These are phyloP conservation scores for Mesodorylaimus sp. DNA, from an alignment of 2,888 invertebrate species.

Conservation along the genomic window DNA sequence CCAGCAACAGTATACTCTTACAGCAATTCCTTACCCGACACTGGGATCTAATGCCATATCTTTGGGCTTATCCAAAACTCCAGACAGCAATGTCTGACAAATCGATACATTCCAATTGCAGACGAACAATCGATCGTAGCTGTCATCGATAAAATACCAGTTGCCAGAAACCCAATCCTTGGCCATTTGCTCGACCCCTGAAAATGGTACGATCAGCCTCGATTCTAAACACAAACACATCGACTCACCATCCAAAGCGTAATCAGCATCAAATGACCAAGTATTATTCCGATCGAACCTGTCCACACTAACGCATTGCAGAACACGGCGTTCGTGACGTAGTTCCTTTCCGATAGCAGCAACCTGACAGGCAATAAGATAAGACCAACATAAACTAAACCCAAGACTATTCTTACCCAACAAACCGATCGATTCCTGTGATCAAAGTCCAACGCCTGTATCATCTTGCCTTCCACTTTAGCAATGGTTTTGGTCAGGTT, in stretches of 20 bases:
- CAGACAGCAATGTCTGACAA: conserved; percentile 52
- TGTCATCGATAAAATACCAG: conserved; percentile 61
- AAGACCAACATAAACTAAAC: too few species aligned
- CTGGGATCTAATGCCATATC: conserved; percentile 60
- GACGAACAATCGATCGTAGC: conserved; percentile 49
- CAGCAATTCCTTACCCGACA: conserved; percentile 39
- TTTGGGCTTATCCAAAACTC: conserved; percentile 48
- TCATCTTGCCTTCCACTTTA: conserved; percentile 29
- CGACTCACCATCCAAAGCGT: neutral
- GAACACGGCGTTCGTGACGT: neutral
- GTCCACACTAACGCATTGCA: neutral
- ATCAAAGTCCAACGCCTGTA: conserved; percentile 43
- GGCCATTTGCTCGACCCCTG: conserved; percentile 54
- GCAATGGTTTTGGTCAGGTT: conserved; percentile 39
- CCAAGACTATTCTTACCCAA: conserved; percentile 41
- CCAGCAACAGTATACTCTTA: neutral
- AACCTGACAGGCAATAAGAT: neutral
- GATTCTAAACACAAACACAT: neutral
- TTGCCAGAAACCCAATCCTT: conserved; percentile 67
- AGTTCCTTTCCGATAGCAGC: neutral
- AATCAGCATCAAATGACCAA: neutral
- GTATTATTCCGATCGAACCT: neutral
- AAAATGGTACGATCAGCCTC: neutral
- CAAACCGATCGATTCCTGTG: conserved; percentile 49
- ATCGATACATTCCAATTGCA: conserved; percentile 45